Percentiles rank a stretch among this genome's conserved stretches.
Evolutionary conservation across 1,140 invertebrate genomes (phyloP).

Genomic region (Leptopilina clavipes): DNA sequence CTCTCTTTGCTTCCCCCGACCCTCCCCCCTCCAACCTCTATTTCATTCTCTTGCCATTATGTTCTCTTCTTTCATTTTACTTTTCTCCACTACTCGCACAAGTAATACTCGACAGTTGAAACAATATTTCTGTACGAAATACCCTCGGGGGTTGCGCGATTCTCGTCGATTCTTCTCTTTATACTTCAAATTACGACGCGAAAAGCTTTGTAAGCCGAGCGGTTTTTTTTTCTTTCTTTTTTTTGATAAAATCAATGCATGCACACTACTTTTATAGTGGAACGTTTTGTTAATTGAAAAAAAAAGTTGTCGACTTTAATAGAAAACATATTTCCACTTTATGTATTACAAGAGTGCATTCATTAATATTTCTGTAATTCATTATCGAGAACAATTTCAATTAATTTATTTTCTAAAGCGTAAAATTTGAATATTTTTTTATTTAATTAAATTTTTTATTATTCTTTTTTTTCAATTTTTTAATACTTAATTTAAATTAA

Average conservation of each 20-base stretch:
- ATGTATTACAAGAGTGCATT: too few relatives aligned
- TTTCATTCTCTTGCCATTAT: not conserved
- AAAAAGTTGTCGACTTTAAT: not conserved
- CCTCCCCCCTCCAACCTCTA: too few relatives aligned
- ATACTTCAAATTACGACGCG: constrained; percentile 13
- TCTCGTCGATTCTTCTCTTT: constrained; percentile 7
- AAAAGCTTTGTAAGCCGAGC: constrained; percentile 1
- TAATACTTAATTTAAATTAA: too few relatives aligned
- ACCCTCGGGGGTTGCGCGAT: constrained; percentile 12
- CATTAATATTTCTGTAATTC: too few relatives aligned
- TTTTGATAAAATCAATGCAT: constrained; percentile 9
- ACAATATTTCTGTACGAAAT: constrained; percentile 29
- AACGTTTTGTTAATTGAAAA: constrained; percentile 2
- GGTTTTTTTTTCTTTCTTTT: not conserved
- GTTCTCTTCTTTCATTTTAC: not conserved
- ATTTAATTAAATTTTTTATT: too few relatives aligned
- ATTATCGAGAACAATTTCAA: too few relatives aligned
- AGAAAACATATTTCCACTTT: not conserved
- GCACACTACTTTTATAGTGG: not conserved
- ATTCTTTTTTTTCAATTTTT: too few relatives aligned
- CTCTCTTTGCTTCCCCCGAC: not conserved
- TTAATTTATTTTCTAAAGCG: too few relatives aligned
- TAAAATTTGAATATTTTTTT: too few relatives aligned
- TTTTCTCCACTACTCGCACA: not conserved
- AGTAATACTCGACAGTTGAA: not conserved